Conservation (phyloP, 2,113 vertebrate species). For the Odobenus rosmarus region DNA sequence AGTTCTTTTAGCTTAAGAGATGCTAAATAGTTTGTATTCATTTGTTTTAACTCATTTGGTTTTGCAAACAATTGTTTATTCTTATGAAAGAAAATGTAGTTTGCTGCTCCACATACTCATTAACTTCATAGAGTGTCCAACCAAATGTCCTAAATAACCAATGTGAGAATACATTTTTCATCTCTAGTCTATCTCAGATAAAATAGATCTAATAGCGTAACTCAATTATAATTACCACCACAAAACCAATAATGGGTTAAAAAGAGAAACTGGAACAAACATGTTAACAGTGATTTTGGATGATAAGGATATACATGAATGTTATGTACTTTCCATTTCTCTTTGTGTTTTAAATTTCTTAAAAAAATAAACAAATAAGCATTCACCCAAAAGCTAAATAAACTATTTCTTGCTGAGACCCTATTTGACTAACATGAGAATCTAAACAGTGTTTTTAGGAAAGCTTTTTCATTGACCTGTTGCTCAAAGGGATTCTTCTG, state of each 20-base stretch:
- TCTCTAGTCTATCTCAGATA: background rate
- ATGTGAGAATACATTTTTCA: slow-evolving; percentile 15
- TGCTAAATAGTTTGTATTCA: background rate
- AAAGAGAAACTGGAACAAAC: background rate
- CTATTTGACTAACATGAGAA: background rate
- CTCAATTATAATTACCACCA: slow-evolving; percentile 1
- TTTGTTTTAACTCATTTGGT: background rate
- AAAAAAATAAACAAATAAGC: background rate
- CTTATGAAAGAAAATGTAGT: slow-evolving; percentile 34
- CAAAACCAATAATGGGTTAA: background rate
- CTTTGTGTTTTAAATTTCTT: background rate
- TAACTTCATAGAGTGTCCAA: background rate
- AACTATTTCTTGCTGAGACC: background rate
- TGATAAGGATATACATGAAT: background rate
- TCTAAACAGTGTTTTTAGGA: background rate
- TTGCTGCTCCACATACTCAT: background rate
- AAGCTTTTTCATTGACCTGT: background rate
- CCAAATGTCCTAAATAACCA: background rate
- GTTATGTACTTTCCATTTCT: background rate
- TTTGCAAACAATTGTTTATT: background rate
- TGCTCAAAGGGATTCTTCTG: background rate
- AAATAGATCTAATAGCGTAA: background rate
- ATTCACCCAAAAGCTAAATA: slow-evolving; percentile 11
- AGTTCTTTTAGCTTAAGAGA: background rate
- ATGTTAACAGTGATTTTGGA: background rate